Evolutionary conservation across 2,888 invertebrate species (phyloP).

Genomic region (Lepidonotus clava): DNA sequence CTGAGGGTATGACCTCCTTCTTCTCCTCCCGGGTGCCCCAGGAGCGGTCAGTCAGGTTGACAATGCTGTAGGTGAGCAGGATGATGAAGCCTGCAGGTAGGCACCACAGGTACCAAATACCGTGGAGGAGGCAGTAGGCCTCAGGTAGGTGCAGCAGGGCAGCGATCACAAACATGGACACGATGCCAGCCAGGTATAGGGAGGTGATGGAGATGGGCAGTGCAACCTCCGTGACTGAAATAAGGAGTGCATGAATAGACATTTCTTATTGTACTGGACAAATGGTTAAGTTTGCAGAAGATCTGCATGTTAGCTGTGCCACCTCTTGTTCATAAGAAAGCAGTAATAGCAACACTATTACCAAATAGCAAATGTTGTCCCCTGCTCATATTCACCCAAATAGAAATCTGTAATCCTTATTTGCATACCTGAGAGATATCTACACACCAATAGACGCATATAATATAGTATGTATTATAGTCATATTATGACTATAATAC

Average conservation of each 20-base stretch:
- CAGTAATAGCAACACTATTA: no score
- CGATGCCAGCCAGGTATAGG: conserved; percentile 69
- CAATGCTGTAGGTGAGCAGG: conserved; percentile 75
- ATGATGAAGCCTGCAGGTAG: conserved; percentile 75
- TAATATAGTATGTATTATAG: no score
- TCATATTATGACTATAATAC: no score
- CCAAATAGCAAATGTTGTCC: no score
- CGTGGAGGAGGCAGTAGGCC: conserved; percentile 72
- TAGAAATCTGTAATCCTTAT: no score
- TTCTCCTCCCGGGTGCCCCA: conserved; percentile 76
- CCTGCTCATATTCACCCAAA: no score
- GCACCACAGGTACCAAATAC: conserved; percentile 75
- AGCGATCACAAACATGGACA: conserved; percentile 69
- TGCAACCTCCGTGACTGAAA: conserved; percentile 23
- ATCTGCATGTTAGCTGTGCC: no score
- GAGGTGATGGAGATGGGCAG: conserved; percentile 71
- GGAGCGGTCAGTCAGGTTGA: conserved; percentile 76
- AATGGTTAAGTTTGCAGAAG: no score
- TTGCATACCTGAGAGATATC: no score
- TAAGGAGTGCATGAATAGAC: background rate
- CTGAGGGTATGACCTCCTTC: conserved; percentile 60
- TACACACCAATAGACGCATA: no score
- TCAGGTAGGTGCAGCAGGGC: conserved; percentile 73
- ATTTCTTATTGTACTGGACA: background rate
- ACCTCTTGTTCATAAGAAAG: no score